phyloP scores from a whole-genome alignment of 2,888 invertebrate species.

The Parnassius apollo region DNA sequence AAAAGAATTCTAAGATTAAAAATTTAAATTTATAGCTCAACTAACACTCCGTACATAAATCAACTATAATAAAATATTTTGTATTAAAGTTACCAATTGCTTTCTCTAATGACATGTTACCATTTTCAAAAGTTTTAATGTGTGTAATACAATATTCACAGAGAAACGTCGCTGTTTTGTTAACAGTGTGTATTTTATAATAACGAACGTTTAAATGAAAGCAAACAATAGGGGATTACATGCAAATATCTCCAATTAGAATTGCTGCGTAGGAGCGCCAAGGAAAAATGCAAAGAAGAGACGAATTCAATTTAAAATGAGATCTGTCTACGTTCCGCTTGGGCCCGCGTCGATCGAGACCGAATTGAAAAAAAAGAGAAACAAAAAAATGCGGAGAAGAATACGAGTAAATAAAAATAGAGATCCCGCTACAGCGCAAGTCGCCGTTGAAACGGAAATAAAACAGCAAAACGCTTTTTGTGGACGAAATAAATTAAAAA shows the following conservation, averaged over 20 bases:
- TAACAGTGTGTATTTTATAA: constrained; percentile 40
- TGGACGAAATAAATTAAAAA: constrained; percentile 81
- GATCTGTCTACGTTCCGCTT: constrained; percentile 75
- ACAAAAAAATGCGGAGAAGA: constrained; percentile 58
- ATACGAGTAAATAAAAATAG: constrained; percentile 81
- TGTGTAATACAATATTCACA: too few relatives aligned
- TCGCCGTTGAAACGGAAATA: constrained; percentile 80
- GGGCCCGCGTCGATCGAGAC: constrained; percentile 72
- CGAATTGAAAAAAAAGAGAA: constrained; percentile 71
- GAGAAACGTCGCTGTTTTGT: too few relatives aligned
- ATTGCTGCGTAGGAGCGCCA: constrained; percentile 58
- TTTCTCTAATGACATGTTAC: too few relatives aligned
- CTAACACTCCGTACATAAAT: too few relatives aligned
- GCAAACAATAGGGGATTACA: constrained; percentile 62
- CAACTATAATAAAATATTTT: too few relatives aligned
- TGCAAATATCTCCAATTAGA: constrained; percentile 76
- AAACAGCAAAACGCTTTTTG: constrained; percentile 77
- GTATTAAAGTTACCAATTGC: too few relatives aligned
- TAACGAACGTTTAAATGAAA: constrained; percentile 55
- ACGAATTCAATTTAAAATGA: constrained; percentile 78
- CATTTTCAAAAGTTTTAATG: too few relatives aligned
- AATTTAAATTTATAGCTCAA: too few relatives aligned
- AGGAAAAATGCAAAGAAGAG: constrained; percentile 68
- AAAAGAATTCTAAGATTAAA: too few relatives aligned
- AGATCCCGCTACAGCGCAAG: constrained; percentile 80